These are phyloP conservation scores for Sminthurides bifidus DNA, from an alignment of 1,140 invertebrate species.

Conservation along the genomic window DNA sequence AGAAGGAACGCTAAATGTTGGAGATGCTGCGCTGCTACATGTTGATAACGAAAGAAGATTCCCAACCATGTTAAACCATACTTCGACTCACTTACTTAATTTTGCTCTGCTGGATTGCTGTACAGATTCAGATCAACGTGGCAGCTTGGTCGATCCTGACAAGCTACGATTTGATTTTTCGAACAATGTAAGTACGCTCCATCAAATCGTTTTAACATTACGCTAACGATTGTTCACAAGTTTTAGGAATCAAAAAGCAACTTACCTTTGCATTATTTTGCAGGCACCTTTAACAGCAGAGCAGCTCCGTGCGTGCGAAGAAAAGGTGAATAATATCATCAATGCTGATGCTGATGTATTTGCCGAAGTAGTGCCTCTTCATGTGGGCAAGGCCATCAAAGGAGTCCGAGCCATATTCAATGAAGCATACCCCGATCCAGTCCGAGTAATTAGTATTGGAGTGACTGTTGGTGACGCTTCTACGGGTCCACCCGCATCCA, in stretches of 20 bases:
- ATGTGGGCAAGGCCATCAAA: constrained; percentile 77
- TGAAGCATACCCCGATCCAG: constrained; percentile 98
- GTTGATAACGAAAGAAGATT: constrained; percentile 73
- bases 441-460: constrained; percentile 89
- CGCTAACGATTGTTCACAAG: background rate
- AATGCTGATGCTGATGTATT: constrained; percentile 69
- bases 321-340: constrained; percentile 64
- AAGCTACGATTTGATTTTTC: constrained; percentile 94
- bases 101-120: constrained; percentile 82
- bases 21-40: constrained; percentile 69
- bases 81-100: constrained; percentile 95
- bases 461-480: constrained; percentile 81
- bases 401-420: constrained; percentile 97
- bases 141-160: constrained; percentile 96
- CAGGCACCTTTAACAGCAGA: constrained; percentile 66
- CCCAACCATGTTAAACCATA: constrained; percentile 97
- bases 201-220: background rate
- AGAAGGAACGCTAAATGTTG: constrained; percentile 64
- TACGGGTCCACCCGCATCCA: constrained; percentile 75
- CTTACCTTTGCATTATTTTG: constrained; percentile 4
- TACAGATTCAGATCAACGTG: constrained; percentile 88
- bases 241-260: constrained; percentile 12
- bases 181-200: constrained; percentile 56
- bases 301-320: constrained; percentile 78
- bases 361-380: constrained; percentile 74